Base-by-base conservation (phyloP, 2,113 vertebrate species). In the Xenopus laevis region DNA sequence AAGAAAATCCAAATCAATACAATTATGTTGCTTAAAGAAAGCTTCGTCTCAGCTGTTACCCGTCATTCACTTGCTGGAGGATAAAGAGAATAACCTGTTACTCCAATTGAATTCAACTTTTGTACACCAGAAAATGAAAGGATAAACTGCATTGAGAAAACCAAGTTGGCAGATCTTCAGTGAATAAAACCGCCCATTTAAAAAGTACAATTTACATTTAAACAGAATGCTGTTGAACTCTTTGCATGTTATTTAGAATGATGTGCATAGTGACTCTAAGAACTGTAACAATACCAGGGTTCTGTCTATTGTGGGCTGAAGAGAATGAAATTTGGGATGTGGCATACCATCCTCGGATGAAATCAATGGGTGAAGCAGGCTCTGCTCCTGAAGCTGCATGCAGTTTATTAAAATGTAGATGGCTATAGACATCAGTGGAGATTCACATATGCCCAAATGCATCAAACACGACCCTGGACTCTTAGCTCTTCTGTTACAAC, bases 1-100 rank as follows among this genome's bases (percentile, higher is more conserved):
- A 98, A 91, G 97, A 99, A 84, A 99, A 97, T 81, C 89, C 97
- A 4, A 99, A 99, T 87, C 97, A 99, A 84, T 98, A 99, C 91
- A 98, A 99, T 89, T 99, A 99, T 69, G 96, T 99, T 87, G 97
- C 97, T 85, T 99, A 96, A 87, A 27, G 23, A 27, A 27, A 89
- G 86, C 81, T 86, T 85, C 84, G 86, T 88, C 85, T 92, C 89
- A 85, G 82, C 89, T 83, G 91, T 85, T 87, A 90, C 88, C 91
- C 86, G 84, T 92, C 87, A 80, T 86, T 83, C 87, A 89, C 82
- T 91, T 92, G 91, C 89, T 90, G 89, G 84, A 91, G 93, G 90
- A 94, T 91, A 92, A 90, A 61, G 45, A 68, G 64, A 91, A 2
- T 87, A 90, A 88, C 91, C 89, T 91, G 88, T 91, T 91, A 86